Evolutionary conservation across 2,113 vertebrate species (phyloP), one percentile per base, ranked within the genome.

Genomic region (Gnathonemus longibarbis): DNA sequence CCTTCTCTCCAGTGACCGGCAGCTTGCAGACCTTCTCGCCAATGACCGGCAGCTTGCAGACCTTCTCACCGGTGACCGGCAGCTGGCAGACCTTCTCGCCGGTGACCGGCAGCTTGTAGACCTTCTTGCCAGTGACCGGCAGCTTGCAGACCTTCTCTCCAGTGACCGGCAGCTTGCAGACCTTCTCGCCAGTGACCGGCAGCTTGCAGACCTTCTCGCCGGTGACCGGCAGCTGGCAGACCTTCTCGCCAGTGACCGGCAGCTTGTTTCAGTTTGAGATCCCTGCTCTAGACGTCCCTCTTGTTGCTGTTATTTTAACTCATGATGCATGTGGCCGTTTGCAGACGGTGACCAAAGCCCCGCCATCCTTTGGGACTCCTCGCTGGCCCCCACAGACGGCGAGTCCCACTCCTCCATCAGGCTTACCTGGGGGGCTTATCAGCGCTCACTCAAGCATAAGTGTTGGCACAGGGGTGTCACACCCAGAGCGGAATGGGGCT

Each of bases 361-460:
- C 74, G 93, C 98, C 91, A 94, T 97, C 91, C 95, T 96, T 90
- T 99, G 97, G 98, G 98, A 99, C 92, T 91, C 96, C 3, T 96
- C 96, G 3, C 92, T 98, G 27, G 94, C 95, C 91, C 94, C 95
- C 84, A 94, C 96, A 70, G 96, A 95, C 94, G 94, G 95, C 49
- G 93, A 92, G 58, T 96, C 94, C 17, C 92, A 94, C 89, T 95
- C 96, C 89, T 95, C 96, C 0, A 92, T 97, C 74, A 94, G 91
- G 83, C 90, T 99, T 91, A 98, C 96, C 2, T 99, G 98, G 98
- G 95, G 95, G 13, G 91, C 91, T 13, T 99, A 99, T 90, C 98
- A 99, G 93, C 94, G 92, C 62, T 94, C 96, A 4, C 92, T 99
- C 49, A 97, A 96, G 88, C 96, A 97, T 91, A 97, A 95, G 87